Percentiles rank a stretch among this genome's conserved stretches.
phyloP scores from a whole-genome alignment of 2,888 invertebrate genomes.

The Colletes collaris region DNA sequence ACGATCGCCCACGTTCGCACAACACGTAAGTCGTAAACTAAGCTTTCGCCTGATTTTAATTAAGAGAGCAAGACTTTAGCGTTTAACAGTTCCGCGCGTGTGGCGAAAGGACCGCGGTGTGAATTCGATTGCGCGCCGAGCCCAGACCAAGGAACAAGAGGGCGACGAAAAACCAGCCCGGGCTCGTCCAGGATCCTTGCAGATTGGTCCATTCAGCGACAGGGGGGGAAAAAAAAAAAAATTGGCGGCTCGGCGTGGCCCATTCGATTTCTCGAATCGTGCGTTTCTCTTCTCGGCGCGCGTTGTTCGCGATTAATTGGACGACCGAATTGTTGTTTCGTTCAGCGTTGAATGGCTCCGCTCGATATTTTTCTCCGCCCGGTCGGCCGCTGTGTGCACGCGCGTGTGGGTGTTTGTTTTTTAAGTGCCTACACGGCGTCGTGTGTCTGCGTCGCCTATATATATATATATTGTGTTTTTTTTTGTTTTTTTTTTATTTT shows the following conservation, averaged over 20 bases:
- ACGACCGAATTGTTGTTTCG: constrained; percentile 75
- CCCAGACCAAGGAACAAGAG: constrained; percentile 6
- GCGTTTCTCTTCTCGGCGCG: constrained; percentile 58
- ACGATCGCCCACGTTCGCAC: too few species aligned
- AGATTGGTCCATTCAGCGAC: constrained; percentile 61
- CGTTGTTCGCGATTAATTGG: constrained; percentile 69
- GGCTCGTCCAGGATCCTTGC: constrained; percentile 58
- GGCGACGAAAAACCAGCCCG: constrained; percentile 31
- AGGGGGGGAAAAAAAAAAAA: constrained; percentile 49
- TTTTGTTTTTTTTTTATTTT: constrained; percentile 26
- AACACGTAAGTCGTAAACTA: too few species aligned
- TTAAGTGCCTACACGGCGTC: constrained; percentile 61
- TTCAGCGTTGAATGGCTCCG: constrained; percentile 69
- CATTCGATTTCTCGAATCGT: constrained; percentile 69
- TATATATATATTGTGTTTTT: constrained; percentile 18
- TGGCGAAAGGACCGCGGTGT: too few species aligned
- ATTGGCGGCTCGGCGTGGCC: constrained; percentile 55
- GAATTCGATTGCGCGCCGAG: neutral
- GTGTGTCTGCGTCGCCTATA: constrained; percentile 41
- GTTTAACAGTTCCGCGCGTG: too few species aligned
- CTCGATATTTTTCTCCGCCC: constrained; percentile 61
- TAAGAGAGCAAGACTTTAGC: too few species aligned
- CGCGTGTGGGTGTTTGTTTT: constrained; percentile 59
- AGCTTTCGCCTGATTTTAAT: neutral
- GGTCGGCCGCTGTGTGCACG: neutral